Conservation (phyloP, 2,888 invertebrate genomes). For the Aphelenchoides bicaudatus region DNA sequence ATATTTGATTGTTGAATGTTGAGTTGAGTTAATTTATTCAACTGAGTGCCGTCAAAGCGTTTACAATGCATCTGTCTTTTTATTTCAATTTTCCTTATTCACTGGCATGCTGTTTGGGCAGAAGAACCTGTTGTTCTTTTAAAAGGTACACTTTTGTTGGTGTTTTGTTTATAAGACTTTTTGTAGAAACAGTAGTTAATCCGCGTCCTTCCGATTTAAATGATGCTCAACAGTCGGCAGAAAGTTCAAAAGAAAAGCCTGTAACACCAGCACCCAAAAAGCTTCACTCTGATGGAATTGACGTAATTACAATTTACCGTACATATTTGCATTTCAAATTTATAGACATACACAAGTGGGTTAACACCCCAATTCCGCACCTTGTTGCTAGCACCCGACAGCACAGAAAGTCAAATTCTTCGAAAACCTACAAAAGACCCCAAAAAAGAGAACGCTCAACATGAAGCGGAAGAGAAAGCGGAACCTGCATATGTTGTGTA, state of each 20-base stretch:
- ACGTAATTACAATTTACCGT: background rate
- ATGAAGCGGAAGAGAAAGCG: slow-evolving; percentile 1
- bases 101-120: too few species aligned
- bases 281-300: background rate
- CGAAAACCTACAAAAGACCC: slow-evolving; percentile 9
- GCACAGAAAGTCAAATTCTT: slow-evolving; percentile 4
- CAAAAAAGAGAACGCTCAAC: background rate
- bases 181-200: too few species aligned
- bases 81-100: too few species aligned
- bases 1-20: too few species aligned
- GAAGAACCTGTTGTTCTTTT: too few species aligned
- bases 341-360: slow-evolving; percentile 24
- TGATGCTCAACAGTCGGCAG: background rate
- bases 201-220: background rate
- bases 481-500: background rate
- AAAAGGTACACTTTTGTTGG: too few species aligned
- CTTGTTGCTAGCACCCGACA: slow-evolving; percentile 15
- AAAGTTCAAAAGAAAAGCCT: slow-evolving; percentile 1
- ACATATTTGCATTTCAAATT: background rate
- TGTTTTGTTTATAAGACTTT: too few species aligned
- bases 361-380: slow-evolving; percentile 23
- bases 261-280: background rate
- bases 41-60: too few species aligned
- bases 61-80: too few species aligned
- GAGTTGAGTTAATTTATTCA: too few species aligned